These are phyloP conservation scores for Indicator indicator DNA, from an alignment of 2,113 vertebrate genomes.

Conservation along the genomic window DNA sequence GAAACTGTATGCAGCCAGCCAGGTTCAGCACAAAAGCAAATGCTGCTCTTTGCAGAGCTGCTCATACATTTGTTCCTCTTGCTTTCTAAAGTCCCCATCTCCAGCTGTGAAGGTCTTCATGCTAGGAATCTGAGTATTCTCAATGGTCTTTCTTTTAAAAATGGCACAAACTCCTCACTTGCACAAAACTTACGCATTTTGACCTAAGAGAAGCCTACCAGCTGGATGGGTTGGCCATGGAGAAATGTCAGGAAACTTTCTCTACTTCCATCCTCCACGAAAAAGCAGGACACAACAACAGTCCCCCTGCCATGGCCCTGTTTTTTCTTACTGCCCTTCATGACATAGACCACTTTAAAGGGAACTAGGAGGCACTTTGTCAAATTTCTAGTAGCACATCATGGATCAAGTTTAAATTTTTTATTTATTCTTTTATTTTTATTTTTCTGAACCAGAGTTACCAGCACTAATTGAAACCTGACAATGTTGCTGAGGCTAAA, in stretches of 20 bases:
- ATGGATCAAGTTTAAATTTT: conserved; percentile 12
- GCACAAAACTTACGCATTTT: neutral
- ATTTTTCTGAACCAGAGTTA: conserved; percentile 31
- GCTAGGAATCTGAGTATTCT: neutral
- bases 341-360: conserved; percentile 36
- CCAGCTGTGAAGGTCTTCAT: conserved; percentile 14
- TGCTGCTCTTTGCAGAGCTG: neutral
- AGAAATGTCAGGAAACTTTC: conserved; percentile 30
- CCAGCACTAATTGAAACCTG: conserved; percentile 67
- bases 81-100: neutral
- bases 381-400: conserved; percentile 66
- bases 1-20: neutral
- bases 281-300: conserved; percentile 9
- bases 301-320: neutral
- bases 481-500: conserved; percentile 34
- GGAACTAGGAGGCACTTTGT: conserved; percentile 47
- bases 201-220: neutral
- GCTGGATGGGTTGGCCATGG: neutral
- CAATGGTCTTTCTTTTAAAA: neutral
- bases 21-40: neutral
- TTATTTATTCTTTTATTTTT: neutral
- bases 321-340: conserved; percentile 39
- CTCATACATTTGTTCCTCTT: neutral
- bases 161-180: neutral
- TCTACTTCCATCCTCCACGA: neutral